Base-by-base conservation (phyloP, 2,888 invertebrate species). In the Hirtodrosophila trivittata region DNA sequence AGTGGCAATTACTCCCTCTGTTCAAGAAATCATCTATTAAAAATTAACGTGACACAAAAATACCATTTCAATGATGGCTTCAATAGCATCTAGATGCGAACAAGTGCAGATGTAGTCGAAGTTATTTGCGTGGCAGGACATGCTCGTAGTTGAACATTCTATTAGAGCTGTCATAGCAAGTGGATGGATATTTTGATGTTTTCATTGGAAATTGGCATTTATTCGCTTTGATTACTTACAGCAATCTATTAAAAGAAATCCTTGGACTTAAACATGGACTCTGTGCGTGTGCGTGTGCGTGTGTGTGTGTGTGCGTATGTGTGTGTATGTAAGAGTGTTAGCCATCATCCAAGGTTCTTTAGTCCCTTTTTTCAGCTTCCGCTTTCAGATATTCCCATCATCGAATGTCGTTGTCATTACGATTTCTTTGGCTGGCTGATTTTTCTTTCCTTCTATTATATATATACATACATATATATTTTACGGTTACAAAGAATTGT, bases 331-430 rank as follows among this genome's bases (percentile, higher is more conserved):
- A 30, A 30, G 9, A 21, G 12, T 39, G 32, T 32, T 16, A 30
- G 32, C 41, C 28, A 28, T 18, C 18, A 39, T 45, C 12, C 39
- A 33, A n/a, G 26, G 10, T 9, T 43, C 6, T 47, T 51, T 13
- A 26, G 13, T 30, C 12, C 42, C 42, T 50, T 45, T 43, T 45
- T 38, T 37, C 39, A 50, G 43, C 26, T 26, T 38, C 21, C 33
- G 30, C 32, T 47, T 49, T 66, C 16, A 32, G 47, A 47, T 45
- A 45, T 47, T 35, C 12, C 10, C 59, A 59, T 55, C 66, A 46
- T 41, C 30, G 47, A 46, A 33, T 54, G 54, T 45, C 49, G 33
- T 49, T 66, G 60, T 56, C 67, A 66, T 47, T 66, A 43, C 38
- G 18, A 51, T 51, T 60, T 56, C 33, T 30, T 50, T 51, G 26